phyloP scores from a whole-genome alignment of 2,888 invertebrate species.

The Charanyca ferruginea region DNA sequence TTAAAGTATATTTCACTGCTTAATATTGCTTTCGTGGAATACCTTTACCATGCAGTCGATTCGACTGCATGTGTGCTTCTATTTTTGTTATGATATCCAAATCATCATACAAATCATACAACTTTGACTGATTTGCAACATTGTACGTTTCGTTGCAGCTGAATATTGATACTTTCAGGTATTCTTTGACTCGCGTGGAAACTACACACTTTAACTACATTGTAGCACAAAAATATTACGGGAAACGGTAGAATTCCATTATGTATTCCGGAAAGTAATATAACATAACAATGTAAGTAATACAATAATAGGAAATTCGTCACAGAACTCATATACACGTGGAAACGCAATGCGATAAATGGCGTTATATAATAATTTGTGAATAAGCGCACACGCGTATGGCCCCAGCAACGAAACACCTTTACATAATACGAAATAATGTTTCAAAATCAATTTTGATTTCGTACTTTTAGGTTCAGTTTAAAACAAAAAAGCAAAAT shows the following conservation, averaged over 20 bases:
- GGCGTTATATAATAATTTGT: constrained; percentile 38
- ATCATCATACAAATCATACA: constrained; percentile 23
- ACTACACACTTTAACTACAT: constrained; percentile 16
- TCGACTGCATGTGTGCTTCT: constrained; percentile 20
- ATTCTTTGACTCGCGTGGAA: constrained; percentile 19
- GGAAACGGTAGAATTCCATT: constrained; percentile 30
- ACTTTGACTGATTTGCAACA: constrained; percentile 15
- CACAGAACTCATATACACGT: constrained; percentile 59
- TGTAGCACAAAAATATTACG: constrained; percentile 16
- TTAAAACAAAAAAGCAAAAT: constrained; percentile 2
- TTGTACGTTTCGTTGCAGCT: constrained; percentile 11
- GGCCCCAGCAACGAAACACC: too few relatives aligned
- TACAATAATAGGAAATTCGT: constrained; percentile 58
- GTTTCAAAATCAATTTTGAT: constrained; percentile 6
- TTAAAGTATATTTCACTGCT: background rate
- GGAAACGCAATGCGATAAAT: constrained; percentile 54
- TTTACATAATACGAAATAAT: constrained; percentile 11
- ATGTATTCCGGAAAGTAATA: constrained; percentile 28
- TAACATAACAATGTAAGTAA: constrained; percentile 45
- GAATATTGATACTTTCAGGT: constrained; percentile 38
- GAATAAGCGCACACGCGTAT: constrained; percentile 10
- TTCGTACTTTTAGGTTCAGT: background rate
- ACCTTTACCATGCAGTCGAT: constrained; percentile 1
- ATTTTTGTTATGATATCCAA: constrained; percentile 35
- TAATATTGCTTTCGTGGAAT: constrained; percentile 2